Percentiles rank a stretch among this genome's conserved stretches.
Evolutionary conservation across 2,888 invertebrate genomes (phyloP).

Genomic region (Tinea pellionella): DNA sequence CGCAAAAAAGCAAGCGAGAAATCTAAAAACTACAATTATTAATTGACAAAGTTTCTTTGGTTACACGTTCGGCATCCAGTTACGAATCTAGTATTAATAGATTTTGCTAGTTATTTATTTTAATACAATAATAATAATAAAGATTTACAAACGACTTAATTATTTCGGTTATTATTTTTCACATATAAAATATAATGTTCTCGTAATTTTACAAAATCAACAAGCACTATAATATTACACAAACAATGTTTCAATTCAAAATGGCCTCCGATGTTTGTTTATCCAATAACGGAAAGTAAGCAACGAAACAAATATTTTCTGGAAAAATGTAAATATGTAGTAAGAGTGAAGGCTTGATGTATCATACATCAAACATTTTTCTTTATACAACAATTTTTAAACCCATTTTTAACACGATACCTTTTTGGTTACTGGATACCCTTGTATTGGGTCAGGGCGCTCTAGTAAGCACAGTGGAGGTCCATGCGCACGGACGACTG

Average conservation of each 20-base stretch:
- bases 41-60: too few species aligned
- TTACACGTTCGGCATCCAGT: too few species aligned
- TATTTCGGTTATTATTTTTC: too few species aligned
- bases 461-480: too few species aligned
- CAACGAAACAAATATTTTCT: constrained; percentile 2
- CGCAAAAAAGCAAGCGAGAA: too few species aligned
- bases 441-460: too few species aligned
- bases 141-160: too few species aligned
- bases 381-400: background rate
- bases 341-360: background rate
- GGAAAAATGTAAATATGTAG: background rate
- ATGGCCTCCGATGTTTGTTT: constrained; percentile 5
- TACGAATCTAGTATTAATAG: too few species aligned
- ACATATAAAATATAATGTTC: background rate
- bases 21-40: too few species aligned
- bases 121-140: too few species aligned
- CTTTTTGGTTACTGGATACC: background rate
- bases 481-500: too few species aligned
- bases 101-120: too few species aligned
- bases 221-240: background rate
- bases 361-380: background rate
- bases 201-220: background rate
- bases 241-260: background rate
- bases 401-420: background rate
- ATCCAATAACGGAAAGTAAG: constrained; percentile 6